Evolutionary conservation across 2,113 vertebrate species (phyloP).

Genomic region (Chaetodon auriga): DNA sequence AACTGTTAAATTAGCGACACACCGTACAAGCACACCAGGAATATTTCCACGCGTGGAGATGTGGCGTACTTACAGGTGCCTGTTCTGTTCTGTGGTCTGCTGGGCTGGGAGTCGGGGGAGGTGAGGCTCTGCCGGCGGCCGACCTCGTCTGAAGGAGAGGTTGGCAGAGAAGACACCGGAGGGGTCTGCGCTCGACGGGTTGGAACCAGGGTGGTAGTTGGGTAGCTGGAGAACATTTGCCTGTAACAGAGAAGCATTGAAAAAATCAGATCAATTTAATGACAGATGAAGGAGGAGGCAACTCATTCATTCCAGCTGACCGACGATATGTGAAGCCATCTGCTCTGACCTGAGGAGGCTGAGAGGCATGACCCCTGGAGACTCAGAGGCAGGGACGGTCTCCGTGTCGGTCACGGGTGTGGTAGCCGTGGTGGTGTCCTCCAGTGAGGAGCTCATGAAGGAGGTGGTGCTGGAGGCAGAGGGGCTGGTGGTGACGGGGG

Average conservation of each 20-base stretch:
- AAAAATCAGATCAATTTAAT: neutral
- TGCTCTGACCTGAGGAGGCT: slow-evolving; percentile 92
- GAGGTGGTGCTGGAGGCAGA: slow-evolving; percentile 98
- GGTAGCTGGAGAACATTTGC: slow-evolving; percentile 99
- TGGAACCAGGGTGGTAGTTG: slow-evolving; percentile 93
- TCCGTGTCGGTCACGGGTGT: slow-evolving; percentile 98
- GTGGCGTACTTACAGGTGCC: slow-evolving; percentile 81
- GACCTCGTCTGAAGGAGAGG: slow-evolving; percentile 95
- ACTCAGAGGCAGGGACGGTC: slow-evolving; percentile 94
- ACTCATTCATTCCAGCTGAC: neutral
- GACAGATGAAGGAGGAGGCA: neutral
- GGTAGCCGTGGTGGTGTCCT: slow-evolving; percentile 98
- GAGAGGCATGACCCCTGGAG: slow-evolving; percentile 97
- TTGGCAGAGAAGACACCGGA: slow-evolving; percentile 94
- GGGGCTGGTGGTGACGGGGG: slow-evolving; percentile 96
- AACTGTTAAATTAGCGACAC: neutral
- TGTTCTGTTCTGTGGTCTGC: slow-evolving; percentile 90
- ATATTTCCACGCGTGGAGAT: neutral
- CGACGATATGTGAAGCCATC: neutral
- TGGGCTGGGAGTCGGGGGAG: slow-evolving; percentile 94
- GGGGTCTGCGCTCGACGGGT: slow-evolving; percentile 95
- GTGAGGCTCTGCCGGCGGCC: slow-evolving; percentile 95
- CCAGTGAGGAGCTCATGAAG: slow-evolving; percentile 98
- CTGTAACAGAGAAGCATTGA: slow-evolving; percentile 74
- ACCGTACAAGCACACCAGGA: neutral